Evolutionary conservation across 2,797 vertebrate genomes (phyloP), one percentile per base, ranked within the genome.

Genomic region (Otus scops): DNA sequence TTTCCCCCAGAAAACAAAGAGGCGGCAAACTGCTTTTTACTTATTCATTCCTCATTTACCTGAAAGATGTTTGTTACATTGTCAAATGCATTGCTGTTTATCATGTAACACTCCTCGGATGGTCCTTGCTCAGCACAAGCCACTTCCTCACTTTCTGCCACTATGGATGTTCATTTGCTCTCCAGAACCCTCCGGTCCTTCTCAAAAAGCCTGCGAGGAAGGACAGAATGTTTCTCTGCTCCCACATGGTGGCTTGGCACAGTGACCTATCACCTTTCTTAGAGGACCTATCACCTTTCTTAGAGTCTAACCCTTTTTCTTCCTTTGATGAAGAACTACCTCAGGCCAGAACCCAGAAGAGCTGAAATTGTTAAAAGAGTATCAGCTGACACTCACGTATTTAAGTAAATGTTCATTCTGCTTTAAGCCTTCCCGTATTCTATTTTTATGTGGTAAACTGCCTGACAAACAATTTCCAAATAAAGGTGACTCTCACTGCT

Each of bases 71-170:
- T 57, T 20, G 5, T 81, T 97, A 98, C 98, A 98, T 98, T 98
- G 67, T 95, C 95, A 89, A 98, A 99, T 7, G 82, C 98, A 1
- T 96, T 96, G 79, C 87, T 95, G 95, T 98, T 97, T 70, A 98
- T 95, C 34, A 94, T 23, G 50, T 95, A 98, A 74, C 97, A 96
- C 24, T 98, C 97, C 23, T 98, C 98, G 85, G 97, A 91, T 12
- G 97, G 93, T 12, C 96, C 97, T 61, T 95, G 91, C 4, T 78
- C 95, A 5, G 96, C 95, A 92, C 97, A 97, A 63, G 47, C 89
- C 32, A 98, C 94, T 71, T 79, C 89, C 85, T 94, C 94, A 15
- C 91, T 97, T 97, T 98, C 98, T 14, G 81, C 87, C 26, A 96
- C 68, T 61, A 98, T 97, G 23, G 97, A 98, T 65, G 95, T 91